phyloP scores from a whole-genome alignment of 2,113 vertebrate genomes.

The Panthera tigris region DNA sequence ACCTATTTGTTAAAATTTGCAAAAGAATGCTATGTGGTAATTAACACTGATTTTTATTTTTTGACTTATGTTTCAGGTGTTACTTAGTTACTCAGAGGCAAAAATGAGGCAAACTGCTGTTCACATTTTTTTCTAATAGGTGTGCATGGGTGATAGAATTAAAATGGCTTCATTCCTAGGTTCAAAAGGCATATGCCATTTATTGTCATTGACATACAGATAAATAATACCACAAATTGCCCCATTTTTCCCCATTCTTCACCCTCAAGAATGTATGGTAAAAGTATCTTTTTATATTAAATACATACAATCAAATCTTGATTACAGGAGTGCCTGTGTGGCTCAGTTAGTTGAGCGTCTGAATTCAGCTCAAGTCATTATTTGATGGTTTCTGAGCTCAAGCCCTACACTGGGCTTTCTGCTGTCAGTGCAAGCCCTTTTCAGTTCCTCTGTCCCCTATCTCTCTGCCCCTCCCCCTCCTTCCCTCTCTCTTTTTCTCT shows the following conservation, averaged over 20 bases:
- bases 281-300: neutral
- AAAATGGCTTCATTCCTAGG: neutral
- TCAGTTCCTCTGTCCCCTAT: too few species aligned
- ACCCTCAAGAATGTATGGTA: neutral
- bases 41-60: neutral
- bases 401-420: too few species aligned
- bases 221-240: neutral
- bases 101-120: neutral
- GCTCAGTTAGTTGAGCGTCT: too few species aligned
- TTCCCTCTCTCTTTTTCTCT: too few species aligned
- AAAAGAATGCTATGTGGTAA: neutral
- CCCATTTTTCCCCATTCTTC: neutral
- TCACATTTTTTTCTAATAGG: neutral
- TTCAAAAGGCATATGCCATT: neutral
- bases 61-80: neutral
- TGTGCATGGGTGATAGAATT: neutral
- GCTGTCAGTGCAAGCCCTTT: too few species aligned
- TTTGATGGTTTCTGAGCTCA: too few species aligned
- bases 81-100: neutral
- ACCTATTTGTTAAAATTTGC: neutral
- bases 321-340: neutral
- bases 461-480: too few species aligned
- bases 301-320: neutral
- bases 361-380: too few species aligned
- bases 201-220: neutral